Conservation (phyloP, 2,797 vertebrate genomes). For the Molossus alvarezi region DNA sequence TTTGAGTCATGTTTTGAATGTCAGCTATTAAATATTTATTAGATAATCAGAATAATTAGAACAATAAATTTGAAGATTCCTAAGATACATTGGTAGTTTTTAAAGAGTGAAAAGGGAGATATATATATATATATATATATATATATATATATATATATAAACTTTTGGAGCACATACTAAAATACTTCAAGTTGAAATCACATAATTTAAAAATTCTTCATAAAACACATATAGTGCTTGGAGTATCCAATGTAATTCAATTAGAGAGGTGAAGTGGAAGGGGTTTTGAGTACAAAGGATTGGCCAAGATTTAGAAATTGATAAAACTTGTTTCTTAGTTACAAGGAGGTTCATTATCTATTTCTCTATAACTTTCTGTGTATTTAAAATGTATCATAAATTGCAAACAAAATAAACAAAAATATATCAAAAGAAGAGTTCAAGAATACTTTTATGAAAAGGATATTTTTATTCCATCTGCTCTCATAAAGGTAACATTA, state of each 20-base stretch:
- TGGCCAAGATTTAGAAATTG: not conserved
- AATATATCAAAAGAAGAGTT: not conserved
- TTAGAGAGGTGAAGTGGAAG: not conserved
- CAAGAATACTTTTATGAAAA: not conserved
- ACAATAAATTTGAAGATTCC: not conserved
- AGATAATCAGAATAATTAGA: not conserved
- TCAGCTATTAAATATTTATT: not conserved
- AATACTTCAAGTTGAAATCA: not conserved
- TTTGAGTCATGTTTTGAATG: not conserved
- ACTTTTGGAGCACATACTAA: not conserved
- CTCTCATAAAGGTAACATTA: not conserved
- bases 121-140: not conserved
- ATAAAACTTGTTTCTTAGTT: not conserved
- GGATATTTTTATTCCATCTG: not conserved
- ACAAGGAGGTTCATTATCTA: not conserved
- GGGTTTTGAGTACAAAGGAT: not conserved
- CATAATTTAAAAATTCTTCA: not conserved
- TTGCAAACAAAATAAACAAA: not conserved
- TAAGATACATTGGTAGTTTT: not conserved
- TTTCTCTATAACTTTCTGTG: not conserved
- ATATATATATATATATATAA: too few relatives aligned
- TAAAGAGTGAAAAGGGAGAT: not conserved
- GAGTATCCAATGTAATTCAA: slow-evolving; percentile 8
- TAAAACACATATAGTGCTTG: not conserved
- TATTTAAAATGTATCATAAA: slow-evolving; percentile 1